phyloP scores from a whole-genome alignment of 2,113 vertebrate species.

The Syngnathus floridae region DNA sequence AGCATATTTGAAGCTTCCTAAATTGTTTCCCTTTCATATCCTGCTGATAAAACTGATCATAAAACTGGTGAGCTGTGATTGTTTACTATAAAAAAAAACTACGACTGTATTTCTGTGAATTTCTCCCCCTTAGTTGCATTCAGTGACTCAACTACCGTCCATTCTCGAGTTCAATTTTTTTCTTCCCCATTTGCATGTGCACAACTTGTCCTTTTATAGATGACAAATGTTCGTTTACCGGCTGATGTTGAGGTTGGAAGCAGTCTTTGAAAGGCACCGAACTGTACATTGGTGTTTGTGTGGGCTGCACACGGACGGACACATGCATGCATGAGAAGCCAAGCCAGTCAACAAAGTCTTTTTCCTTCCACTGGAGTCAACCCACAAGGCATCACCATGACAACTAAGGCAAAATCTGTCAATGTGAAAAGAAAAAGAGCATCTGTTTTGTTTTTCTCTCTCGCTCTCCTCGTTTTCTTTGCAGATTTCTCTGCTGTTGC shows the following conservation, averaged over 20 bases:
- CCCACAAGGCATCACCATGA: constrained; percentile 73
- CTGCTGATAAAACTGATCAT: constrained; percentile 6
- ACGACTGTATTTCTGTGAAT: constrained; percentile 19
- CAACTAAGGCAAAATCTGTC: constrained; percentile 75
- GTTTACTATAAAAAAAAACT: constrained; percentile 20
- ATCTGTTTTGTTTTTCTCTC: constrained; percentile 28
- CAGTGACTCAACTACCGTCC: background rate
- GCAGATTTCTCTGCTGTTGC: constrained; percentile 28
- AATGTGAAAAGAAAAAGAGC: constrained; percentile 44
- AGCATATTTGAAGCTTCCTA: too few species aligned
- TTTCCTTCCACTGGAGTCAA: constrained; percentile 54
- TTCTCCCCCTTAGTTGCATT: constrained; percentile 4
- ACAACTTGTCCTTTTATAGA: constrained; percentile 12
- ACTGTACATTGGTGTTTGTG: constrained; percentile 61
- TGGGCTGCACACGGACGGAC: constrained; percentile 48
- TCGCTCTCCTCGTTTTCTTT: constrained; percentile 11
- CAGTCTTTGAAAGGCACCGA: constrained; percentile 69
- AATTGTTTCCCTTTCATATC: background rate
- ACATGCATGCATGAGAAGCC: constrained; percentile 62
- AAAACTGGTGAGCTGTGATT: constrained; percentile 16
- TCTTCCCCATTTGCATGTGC: constrained; percentile 14
- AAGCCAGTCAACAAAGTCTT: constrained; percentile 49
- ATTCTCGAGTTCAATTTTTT: background rate
- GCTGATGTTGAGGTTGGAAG: constrained; percentile 56
- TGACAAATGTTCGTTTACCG: constrained; percentile 44